Evolutionary conservation across 2,797 vertebrate genomes (phyloP).

Genomic region (Sebastes diploproa): DNA sequence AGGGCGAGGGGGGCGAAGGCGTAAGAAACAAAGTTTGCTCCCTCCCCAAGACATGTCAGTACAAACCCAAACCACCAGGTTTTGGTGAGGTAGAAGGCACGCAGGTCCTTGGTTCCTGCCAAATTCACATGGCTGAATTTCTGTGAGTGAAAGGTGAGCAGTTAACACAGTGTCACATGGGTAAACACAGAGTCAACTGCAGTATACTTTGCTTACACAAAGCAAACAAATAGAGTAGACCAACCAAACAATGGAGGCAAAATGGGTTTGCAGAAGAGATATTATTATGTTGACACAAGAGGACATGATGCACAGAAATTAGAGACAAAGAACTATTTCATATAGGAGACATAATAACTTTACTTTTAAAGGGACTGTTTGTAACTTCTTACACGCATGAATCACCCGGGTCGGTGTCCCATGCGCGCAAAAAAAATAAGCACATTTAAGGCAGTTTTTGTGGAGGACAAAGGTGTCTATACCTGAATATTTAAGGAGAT

Average conservation of each 20-base stretch:
- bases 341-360: not conserved
- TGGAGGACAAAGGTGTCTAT: conserved; percentile 24
- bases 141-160: conserved; percentile 69
- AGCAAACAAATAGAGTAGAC: not conserved
- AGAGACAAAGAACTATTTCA: not conserved
- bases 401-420: too few relatives aligned
- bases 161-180: not conserved
- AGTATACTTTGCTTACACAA: not conserved
- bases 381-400: too few relatives aligned
- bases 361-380: not conserved
- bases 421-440: not conserved
- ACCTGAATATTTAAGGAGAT: conserved; percentile 95
- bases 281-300: not conserved
- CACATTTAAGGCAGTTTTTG: not conserved
- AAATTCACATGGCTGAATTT: conserved; percentile 93
- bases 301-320: not conserved
- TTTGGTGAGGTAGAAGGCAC: conserved; percentile 92
- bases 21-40: conserved; percentile 91
- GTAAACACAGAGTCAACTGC: not conserved
- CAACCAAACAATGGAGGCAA: not conserved
- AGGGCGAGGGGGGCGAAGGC: conserved; percentile 93
- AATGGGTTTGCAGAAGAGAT: not conserved
- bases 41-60: conserved; percentile 89
- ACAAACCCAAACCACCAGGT: conserved; percentile 94
- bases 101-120: conserved; percentile 88